Base-by-base conservation (phyloP, 2,797 vertebrate species). In the Halcyon chelicuti region DNA sequence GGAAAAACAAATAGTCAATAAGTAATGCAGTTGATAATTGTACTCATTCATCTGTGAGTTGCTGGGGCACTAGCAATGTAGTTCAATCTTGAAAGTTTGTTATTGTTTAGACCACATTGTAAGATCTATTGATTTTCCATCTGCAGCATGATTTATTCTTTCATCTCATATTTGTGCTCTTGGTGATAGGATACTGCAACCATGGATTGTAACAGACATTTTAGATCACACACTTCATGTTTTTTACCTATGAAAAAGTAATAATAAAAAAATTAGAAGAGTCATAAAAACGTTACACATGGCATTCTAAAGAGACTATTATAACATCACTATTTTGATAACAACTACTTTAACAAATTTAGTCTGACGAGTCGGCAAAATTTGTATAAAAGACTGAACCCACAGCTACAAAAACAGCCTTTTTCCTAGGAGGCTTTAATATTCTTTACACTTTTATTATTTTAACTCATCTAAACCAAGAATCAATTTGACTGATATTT, bases 81-180 rank as follows among this genome's bases (percentile, higher is more conserved):
- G 85, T 79, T 94, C 33, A 79, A 2, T 86, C 28, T 44, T 40
- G 14, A 84, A 88, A 65, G 51, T 91, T 89, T 87, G n/a, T 63
- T 94, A 74, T 11, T 88, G 52, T 78, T 76, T 83, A 75, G 49
- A 74, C 16, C n/a, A 67, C 21, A 40, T 65, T 95, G n/a, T 93
- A 88, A 88, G 86, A 91, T 82, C 28, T 78, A 73, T 86, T 95
- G 84, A 79, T 96, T 95, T 87, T 80, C 71, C 10, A 37, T 55
- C 23, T 74, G 46, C 54, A 55, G 31, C 63, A 60, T 72, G 68
- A 80, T 91, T 95, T 96, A 72, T 84, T 94, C 15, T 94, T 96
- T 90, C 67, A 68, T 63, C 10, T 88, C 86, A 9, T 94, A 44
- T 93, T 94, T 96, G 26, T 68, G 42, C 73, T 65, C 17, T 88